Percentiles rank a stretch among this genome's conserved stretches.
These are phyloP conservation scores for Cephus pulcher DNA, from an alignment of 2,888 invertebrate species.

Conservation along the genomic window DNA sequence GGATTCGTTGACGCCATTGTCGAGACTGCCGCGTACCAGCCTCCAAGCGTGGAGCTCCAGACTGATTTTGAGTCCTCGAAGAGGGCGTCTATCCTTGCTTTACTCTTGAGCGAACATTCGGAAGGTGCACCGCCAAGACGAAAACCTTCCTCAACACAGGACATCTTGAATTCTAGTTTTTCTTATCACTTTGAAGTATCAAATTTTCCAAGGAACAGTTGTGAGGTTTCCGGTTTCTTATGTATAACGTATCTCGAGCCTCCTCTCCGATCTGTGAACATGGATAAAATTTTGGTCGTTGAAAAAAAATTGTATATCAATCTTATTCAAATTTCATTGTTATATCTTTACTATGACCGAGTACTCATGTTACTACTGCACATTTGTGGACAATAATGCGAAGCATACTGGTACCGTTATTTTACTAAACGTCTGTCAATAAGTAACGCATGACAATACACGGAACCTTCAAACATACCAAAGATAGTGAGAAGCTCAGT, in stretches of 20 bases:
- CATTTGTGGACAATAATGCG: background rate
- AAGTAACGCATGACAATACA: background rate
- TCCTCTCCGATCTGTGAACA: background rate
- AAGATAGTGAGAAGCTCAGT: background rate
- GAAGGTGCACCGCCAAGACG: slow-evolving; percentile 59
- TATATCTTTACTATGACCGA: background rate
- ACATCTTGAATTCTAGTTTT: background rate
- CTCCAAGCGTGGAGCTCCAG: slow-evolving; percentile 63
- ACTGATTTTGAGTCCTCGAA: slow-evolving; percentile 80
- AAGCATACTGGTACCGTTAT: background rate
- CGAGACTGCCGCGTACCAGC: slow-evolving; percentile 46
- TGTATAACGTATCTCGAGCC: background rate
- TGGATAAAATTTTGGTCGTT: too few relatives aligned
- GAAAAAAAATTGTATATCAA: too few relatives aligned
- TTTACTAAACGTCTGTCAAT: background rate
- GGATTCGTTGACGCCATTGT: slow-evolving; percentile 34
- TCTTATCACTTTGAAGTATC: background rate
- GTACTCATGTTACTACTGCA: background rate
- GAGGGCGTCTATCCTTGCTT: slow-evolving; percentile 80
- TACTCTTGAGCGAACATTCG: slow-evolving; percentile 61
- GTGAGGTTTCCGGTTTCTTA: background rate
- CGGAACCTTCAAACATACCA: background rate
- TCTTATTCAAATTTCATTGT: background rate
- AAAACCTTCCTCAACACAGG: slow-evolving; percentile 54
- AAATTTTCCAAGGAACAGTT: background rate